Conservation (phyloP, 2,888 invertebrate species). For the Eueremaeus valkanovi region DNA sequence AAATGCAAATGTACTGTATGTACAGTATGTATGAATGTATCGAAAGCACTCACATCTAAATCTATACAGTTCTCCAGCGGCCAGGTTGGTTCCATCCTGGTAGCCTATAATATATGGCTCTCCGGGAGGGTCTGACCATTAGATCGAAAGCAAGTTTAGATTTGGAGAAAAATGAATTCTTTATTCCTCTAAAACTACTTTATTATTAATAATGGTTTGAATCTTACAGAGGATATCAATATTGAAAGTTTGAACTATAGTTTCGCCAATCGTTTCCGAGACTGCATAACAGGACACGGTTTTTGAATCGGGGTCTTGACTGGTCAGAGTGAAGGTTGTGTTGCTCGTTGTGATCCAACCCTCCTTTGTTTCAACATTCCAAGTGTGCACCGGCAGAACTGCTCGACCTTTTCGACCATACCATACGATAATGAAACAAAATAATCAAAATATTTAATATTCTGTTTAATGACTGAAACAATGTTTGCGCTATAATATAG, state of each 20-base stretch:
- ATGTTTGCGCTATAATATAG: too few species aligned
- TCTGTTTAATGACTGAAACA: too few species aligned
- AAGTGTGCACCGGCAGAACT: constrained; percentile 1
- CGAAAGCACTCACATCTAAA: constrained; percentile 45
- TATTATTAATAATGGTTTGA: too few species aligned
- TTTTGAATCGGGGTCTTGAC: constrained; percentile 7
- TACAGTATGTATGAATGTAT: too few species aligned
- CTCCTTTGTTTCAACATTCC: constrained; percentile 7
- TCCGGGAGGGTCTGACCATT: constrained; percentile 75
- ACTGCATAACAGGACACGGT: constrained; percentile 28
- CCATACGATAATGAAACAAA: background rate
- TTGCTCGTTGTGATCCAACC: constrained; percentile 11
- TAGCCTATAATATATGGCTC: constrained; percentile 88
- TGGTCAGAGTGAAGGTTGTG: constrained; percentile 1
- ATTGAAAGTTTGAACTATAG: constrained; percentile 31
- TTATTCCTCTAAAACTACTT: background rate
- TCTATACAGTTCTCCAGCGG: constrained; percentile 61
- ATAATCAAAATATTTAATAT: background rate
- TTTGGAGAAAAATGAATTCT: background rate
- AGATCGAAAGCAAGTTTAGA: background rate
- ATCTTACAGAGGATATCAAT: constrained; percentile 34
- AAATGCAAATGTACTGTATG: background rate
- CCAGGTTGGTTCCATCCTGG: constrained; percentile 71
- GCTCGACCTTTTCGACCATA: background rate
- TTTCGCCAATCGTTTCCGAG: constrained; percentile 23